A percentile compares a stretch with the other conserved stretches of the same genome.
These are phyloP conservation scores for Drosophila buzzatii DNA, from an alignment of 2,888 invertebrate genomes.

Conservation along the genomic window DNA sequence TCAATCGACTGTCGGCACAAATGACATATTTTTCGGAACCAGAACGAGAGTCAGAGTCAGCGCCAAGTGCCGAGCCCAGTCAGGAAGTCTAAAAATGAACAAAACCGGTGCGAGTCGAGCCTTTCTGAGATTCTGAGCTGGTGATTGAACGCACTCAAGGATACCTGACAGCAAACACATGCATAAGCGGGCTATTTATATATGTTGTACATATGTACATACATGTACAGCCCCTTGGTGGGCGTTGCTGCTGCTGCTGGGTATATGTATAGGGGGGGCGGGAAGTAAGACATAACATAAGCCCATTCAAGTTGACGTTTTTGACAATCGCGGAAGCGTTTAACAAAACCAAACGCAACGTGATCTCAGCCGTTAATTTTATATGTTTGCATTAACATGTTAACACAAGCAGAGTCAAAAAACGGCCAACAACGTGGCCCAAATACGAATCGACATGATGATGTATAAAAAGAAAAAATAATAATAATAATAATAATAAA, in stretches of 20 bases:
- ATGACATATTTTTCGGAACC: constrained; percentile 75
- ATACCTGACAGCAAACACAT: constrained; percentile 43
- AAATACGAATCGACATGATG: constrained; percentile 56
- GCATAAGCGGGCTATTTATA: neutral
- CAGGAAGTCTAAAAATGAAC: constrained; percentile 66
- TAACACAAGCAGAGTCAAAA: constrained; percentile 47
- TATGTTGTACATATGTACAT: neutral
- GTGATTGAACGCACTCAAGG: constrained; percentile 79
- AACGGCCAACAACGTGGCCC: constrained; percentile 69
- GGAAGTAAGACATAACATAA: constrained; percentile 2
- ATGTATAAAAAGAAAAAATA: constrained; percentile 7
- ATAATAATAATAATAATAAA: constrained; percentile 9
- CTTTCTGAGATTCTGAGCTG: constrained; percentile 46
- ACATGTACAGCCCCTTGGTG: constrained; percentile 16
- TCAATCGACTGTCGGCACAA: constrained; percentile 42
- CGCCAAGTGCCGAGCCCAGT: constrained; percentile 57
- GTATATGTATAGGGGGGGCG: neutral
- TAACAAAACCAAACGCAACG: constrained; percentile 58
- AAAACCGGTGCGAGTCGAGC: constrained; percentile 63
- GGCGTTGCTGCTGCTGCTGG: constrained; percentile 23
- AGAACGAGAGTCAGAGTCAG: constrained; percentile 51
- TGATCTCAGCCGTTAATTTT: constrained; percentile 67
- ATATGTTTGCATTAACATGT: constrained; percentile 69
- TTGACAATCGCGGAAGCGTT: constrained; percentile 67
- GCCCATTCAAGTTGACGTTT: constrained; percentile 44